phyloP scores from a whole-genome alignment of 2,113 vertebrate species.

The Embiotoca jacksoni region DNA sequence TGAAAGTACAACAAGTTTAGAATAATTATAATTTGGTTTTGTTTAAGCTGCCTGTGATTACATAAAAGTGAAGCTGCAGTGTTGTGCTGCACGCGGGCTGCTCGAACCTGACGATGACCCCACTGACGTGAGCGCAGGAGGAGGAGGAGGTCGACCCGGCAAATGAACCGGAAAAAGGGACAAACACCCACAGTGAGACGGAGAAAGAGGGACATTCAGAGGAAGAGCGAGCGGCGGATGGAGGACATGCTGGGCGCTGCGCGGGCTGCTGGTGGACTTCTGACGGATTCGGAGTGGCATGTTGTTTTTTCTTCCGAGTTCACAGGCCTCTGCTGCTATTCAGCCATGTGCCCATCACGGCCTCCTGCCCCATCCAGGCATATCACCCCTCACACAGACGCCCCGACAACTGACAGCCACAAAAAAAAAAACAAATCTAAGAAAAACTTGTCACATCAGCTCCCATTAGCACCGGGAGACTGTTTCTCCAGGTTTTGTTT shows the following conservation, averaged over 20 bases:
- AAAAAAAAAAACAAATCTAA: background rate
- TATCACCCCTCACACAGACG: background rate
- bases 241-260: background rate
- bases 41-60: too few species aligned
- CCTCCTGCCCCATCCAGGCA: constrained; percentile 11
- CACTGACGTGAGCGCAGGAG: background rate
- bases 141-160: too few species aligned
- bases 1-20: too few species aligned
- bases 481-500: background rate
- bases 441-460: constrained; percentile 21
- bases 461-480: background rate
- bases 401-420: background rate
- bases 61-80: too few species aligned
- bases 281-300: constrained; percentile 64
- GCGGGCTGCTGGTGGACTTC: background rate
- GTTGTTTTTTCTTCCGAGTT: constrained; percentile 58
- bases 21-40: too few species aligned
- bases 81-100: background rate
- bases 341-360: constrained; percentile 55
- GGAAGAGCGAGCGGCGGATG: background rate
- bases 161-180: background rate
- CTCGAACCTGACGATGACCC: background rate
- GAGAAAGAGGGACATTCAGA: background rate
- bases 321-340: constrained; percentile 56
- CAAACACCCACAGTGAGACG: background rate